Base-by-base conservation (phyloP, 1,140 invertebrate species). In the Eriocheir sinensis region DNA sequence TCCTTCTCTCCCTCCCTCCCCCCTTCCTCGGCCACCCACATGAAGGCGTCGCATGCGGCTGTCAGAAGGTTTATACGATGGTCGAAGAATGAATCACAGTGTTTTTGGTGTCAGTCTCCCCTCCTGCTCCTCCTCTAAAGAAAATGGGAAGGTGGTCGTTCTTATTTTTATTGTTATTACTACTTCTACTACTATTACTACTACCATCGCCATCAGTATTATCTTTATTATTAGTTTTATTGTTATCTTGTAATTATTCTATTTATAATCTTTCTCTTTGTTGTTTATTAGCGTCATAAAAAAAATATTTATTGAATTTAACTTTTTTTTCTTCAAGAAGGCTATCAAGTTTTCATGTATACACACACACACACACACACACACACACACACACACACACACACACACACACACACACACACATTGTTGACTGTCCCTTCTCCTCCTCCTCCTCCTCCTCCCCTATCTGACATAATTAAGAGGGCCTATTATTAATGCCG, bases 361-460 rank as follows among this genome's bases (percentile, higher is more conserved):
- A n/a, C 8, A n/a, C 60, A 72, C 48, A 53, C 48, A 53, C 48
- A 53, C 48, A 53, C 48, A 53, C 48, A 53, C 48, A 53, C 48
- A 53, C 48, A 53, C 48, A 53, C 48, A 34, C 38, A 34, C n/a
- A 48, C 44, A 48, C 44, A 48, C 44, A 48, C 44, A 48, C 44
- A 48, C 4, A 48, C 4, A 48, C 4, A 48, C 4, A 48, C 4
- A 48, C 4, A 48, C 4, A 48, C 4, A 48, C 4, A 48, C 4
- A 48, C 17, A 72, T 8, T 72, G 60, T 72, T 72, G 60, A 72
- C 88, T 60, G 17, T 32, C 48, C 2, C 48, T 48, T 32, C 41
- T 34, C 48, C 88, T 89, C 88, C 41, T 89, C 41, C 41, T 53
- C 40, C 88, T 60, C 40, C 88, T 89, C 88, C 88, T 60, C 60